Percentiles rank a stretch among this genome's conserved stretches.
These are phyloP conservation scores for Leucopsar rothschildi DNA, from an alignment of 2,113 vertebrate genomes.

Conservation along the genomic window DNA sequence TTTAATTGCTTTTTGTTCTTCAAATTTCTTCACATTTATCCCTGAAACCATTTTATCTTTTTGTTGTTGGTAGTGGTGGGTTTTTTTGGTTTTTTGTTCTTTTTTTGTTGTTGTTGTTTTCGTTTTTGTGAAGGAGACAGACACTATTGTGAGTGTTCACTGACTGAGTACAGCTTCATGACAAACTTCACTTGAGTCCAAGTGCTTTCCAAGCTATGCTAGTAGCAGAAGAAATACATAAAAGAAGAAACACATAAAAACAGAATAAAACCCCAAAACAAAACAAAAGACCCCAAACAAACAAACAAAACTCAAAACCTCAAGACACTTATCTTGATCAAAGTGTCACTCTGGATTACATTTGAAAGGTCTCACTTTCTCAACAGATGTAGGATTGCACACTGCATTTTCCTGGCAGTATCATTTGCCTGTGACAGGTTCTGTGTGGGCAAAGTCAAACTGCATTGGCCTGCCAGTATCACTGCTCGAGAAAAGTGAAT, in stretches of 20 bases:
- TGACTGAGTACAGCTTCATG: background rate
- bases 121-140: background rate
- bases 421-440: background rate
- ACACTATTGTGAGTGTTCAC: background rate
- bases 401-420: background rate
- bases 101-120: background rate
- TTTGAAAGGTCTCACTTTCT: background rate
- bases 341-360: background rate
- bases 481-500: background rate
- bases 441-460: background rate
- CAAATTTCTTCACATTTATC: background rate
- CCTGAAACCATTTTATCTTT: fast-evolving
- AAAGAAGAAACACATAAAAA: background rate
- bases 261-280: background rate
- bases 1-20: background rate
- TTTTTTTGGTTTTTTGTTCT: too few relatives aligned
- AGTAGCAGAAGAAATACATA: background rate
- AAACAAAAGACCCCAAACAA: background rate
- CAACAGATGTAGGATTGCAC: background rate
- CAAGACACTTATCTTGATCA: background rate
- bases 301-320: background rate
- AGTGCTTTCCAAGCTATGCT: background rate
- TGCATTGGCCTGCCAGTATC: background rate
- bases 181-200: background rate
- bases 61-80: too few relatives aligned